These are phyloP conservation scores for Chascanopsetta lugubris DNA, from an alignment of 2,113 vertebrate genomes.

Conservation along the genomic window DNA sequence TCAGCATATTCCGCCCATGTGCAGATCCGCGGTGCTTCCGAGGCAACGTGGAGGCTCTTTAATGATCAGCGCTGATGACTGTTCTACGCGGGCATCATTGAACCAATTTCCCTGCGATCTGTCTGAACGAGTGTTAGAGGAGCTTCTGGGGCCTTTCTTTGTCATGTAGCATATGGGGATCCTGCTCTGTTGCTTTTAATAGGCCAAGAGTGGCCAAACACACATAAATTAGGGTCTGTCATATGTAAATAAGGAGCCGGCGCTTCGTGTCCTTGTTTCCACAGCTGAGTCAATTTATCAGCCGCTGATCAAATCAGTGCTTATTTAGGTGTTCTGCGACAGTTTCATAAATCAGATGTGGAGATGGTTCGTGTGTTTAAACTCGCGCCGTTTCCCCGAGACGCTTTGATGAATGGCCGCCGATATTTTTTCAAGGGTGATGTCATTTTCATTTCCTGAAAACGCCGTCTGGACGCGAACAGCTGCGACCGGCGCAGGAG, in stretches of 20 bases:
- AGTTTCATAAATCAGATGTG: conserved; percentile 64
- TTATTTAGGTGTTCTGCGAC: conserved; percentile 53
- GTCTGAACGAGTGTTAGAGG: neutral
- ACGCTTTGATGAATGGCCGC: conserved; percentile 49
- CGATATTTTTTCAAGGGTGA: conserved; percentile 56
- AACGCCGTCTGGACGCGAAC: conserved; percentile 34
- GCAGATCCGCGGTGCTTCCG: too few species aligned
- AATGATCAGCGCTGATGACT: neutral
- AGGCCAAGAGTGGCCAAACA: conserved; percentile 31
- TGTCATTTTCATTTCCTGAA: conserved; percentile 59
- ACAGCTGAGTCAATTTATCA: conserved; percentile 62
- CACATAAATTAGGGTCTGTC: conserved; percentile 30
- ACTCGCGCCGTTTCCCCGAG: conserved; percentile 41
- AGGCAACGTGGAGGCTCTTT: neutral
- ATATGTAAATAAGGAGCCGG: conserved; percentile 44
- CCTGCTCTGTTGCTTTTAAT: conserved; percentile 8
- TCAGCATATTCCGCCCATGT: too few species aligned
- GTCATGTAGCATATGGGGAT: conserved; percentile 1
- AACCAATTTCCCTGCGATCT: neutral
- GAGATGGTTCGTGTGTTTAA: conserved; percentile 55
- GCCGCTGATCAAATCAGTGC: conserved; percentile 67
- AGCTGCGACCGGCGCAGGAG: conserved; percentile 24
- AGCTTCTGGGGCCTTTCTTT: neutral
- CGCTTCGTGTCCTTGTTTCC: conserved; percentile 52
- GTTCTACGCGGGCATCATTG: neutral